phyloP scores from a whole-genome alignment of 2,888 invertebrate species.

The Platycheirus albimanus region DNA sequence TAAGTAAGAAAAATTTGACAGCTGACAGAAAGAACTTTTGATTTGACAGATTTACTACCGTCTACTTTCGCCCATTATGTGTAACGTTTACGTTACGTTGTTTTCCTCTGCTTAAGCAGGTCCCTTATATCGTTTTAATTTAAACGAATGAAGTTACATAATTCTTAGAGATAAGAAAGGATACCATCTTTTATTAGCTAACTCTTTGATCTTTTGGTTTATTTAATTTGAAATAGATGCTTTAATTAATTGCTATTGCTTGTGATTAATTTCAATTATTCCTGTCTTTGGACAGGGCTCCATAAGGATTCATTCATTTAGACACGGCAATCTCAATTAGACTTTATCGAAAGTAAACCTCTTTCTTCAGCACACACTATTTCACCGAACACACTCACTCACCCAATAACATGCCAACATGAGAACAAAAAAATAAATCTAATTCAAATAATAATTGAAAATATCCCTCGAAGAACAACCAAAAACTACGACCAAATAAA shows the following conservation, averaged over 20 bases:
- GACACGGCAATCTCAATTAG: constrained; percentile 17
- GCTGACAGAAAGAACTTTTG: too few relatives aligned
- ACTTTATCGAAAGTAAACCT: constrained; percentile 42
- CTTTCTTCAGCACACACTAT: not conserved
- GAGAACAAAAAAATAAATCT: constrained; percentile 64
- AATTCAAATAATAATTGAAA: constrained; percentile 73
- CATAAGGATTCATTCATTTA: constrained; percentile 23
- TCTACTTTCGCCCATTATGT: too few relatives aligned
- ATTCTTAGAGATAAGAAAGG: too few relatives aligned
- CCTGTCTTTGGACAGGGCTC: not conserved
- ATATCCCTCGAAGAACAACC: constrained; percentile 50
- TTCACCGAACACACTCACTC: not conserved
- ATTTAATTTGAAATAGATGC: too few relatives aligned
- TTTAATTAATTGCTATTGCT: constrained; percentile 26
- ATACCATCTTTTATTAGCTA: too few relatives aligned
- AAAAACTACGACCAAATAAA: constrained; percentile 60
- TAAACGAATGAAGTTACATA: too few relatives aligned
- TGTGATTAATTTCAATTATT: constrained; percentile 52
- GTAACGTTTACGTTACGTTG: too few relatives aligned
- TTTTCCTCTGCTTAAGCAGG: too few relatives aligned
- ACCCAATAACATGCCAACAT: constrained; percentile 35
- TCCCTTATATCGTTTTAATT: too few relatives aligned
- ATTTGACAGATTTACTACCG: too few relatives aligned
- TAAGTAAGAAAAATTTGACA: too few relatives aligned
- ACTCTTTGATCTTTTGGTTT: too few relatives aligned